phyloP scores from a whole-genome alignment of 2,797 vertebrate genomes.

The Anisognathus igniventris region DNA sequence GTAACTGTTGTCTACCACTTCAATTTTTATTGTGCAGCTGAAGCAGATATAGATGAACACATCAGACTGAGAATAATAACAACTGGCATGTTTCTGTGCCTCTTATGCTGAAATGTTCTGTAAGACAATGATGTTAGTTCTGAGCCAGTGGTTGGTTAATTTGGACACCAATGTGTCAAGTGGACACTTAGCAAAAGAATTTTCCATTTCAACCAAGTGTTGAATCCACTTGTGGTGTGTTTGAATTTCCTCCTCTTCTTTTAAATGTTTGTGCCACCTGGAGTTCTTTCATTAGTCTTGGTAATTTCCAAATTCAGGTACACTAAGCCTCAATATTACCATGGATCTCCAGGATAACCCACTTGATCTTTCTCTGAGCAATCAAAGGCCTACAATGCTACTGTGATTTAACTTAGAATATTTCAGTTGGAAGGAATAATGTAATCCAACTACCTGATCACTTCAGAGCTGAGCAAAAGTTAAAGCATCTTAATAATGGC shows the following conservation, averaged over 20 bases:
- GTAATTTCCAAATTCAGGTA: neutral
- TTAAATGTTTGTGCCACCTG: neutral
- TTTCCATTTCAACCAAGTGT: neutral
- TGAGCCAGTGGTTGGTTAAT: neutral
- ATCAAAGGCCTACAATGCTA: neutral
- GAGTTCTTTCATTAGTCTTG: neutral
- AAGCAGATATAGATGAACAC: neutral
- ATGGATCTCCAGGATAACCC: neutral
- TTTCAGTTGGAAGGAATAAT: neutral
- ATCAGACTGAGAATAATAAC: neutral
- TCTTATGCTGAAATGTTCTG: neutral
- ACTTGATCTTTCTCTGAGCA: neutral
- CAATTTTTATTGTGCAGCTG: neutral
- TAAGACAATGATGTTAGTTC: neutral
- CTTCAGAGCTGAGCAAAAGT: neutral
- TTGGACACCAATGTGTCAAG: neutral
- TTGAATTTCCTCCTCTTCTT: neutral
- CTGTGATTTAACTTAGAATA: neutral
- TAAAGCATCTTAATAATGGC: neutral
- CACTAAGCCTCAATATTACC: neutral
- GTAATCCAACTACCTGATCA: neutral
- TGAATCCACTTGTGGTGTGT: neutral
- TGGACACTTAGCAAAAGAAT: neutral
- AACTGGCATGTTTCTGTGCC: neutral
- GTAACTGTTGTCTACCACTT: neutral